Base-by-base conservation (phyloP, 2,113 vertebrate species). In the Oplegnathus fasciatus region DNA sequence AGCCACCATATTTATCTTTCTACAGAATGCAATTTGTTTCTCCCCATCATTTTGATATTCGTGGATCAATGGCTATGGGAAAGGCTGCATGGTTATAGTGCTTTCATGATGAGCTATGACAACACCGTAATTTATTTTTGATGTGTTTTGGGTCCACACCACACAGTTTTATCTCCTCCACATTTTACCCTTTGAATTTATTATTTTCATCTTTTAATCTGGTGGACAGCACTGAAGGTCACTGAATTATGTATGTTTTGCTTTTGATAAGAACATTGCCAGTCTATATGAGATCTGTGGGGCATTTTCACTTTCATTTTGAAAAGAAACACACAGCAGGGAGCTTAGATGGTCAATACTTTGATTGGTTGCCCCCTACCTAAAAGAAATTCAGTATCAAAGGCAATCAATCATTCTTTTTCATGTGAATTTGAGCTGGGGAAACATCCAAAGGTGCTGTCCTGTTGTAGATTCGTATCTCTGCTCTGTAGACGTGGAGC, bases 231-330 rank as follows among this genome's bases (percentile, higher is more conserved):
- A 30, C 10, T 71, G 78, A 80, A 80, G 87, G 75, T 75, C 69
- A 52, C 67, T 83, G 83, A 90, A 92, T 90, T 86, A 83, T 91
- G 48, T 71, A 92, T 91, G 71, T 46, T 58, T 40, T 61, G 18
- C 48, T 77, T 83, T 70, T 58, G 42, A 74, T 74, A 37, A 77
- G 26, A 78, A 67, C 64, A 57, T 24, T 32, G 34, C 28, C 28
- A 34, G 50, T 88, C 74, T 73, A 40, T 54, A 14, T 62, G 66
- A 88, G 57, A 42, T 44, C 57, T 54, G 20, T 34, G 28, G 8
- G 58, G 60, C 22, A 62, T 70, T 65, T 86, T 76, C 24, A 18
- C 50, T 55, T 70, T 71, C 60, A 37, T 70, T 81, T 80, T 61
- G 65, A 80, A 78, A 28, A 61, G 58, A 86, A 70, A 55, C 22